Base-by-base conservation (phyloP, 2,113 vertebrate species). In the Corythornis vintsioides region DNA sequence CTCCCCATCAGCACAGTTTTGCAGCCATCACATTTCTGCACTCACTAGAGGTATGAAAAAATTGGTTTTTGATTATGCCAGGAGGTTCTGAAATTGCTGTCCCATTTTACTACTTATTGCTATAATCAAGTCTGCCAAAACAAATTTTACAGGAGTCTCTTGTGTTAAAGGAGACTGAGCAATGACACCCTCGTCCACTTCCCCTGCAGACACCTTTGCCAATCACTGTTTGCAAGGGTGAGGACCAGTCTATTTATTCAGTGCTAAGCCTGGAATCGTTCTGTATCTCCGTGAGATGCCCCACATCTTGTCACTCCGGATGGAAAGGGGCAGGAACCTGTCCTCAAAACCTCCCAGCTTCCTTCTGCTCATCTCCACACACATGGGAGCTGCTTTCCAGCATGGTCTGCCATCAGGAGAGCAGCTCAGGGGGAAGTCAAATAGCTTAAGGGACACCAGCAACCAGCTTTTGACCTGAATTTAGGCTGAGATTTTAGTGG, bases 381-480 rank as follows among this genome's bases (percentile, higher is more conserved):
- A 38, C 1, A 12, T 60, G 69, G 85, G 88, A 95, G 71, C 69
- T 1, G 0, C 71, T 93, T 87, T 74, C 59, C 64, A 52, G 33
- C 3, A 0, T 31, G 59, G 28, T 20, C 17, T 18, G 47, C 29
- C 55, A 52, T 65, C 59, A 76, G 75, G 31, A 0, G 12, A 91
- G 60, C 45, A 48, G 21, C 45, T 38, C 4, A 1, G 64, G 63
- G 56, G 42, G 72, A 91, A 73, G 61, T 9, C 48, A 82, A 69
- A 59, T 22, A 48, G 15, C n/a, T 86, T 64, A 40, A 60, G 31
- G 59, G 78, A 70, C 5, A 63, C 11, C 42, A 3, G 80, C 69
- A 89, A 85, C 59, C 86, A 89, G 75, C 64, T 94, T 79, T 76
- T 43, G 66, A 79, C 87, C 82, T 91, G 89, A 76, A 89, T 92